These are phyloP conservation scores for Pandion haliaetus DNA, from an alignment of 2,113 vertebrate species.

Conservation along the genomic window DNA sequence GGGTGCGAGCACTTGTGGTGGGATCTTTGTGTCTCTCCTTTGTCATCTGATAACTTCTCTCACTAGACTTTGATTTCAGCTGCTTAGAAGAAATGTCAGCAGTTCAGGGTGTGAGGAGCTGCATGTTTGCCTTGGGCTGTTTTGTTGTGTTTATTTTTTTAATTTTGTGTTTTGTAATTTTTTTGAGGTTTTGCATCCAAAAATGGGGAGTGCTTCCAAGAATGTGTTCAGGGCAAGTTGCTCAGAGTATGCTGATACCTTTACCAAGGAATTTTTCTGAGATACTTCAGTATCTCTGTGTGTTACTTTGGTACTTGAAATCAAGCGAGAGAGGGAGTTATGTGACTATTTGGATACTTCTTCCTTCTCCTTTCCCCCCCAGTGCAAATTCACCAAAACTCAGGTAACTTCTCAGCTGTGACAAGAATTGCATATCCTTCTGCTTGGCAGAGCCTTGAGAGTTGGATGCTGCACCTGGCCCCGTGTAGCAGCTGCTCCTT, in stretches of 20 bases:
- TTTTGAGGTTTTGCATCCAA: background rate
- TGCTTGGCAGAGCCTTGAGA: background rate
- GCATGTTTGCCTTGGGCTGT: background rate
- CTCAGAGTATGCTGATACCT: background rate
- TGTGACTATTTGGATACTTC: background rate
- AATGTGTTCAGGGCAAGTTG: background rate
- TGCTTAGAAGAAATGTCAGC: background rate
- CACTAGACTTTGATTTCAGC: background rate
- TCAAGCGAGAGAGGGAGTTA: background rate
- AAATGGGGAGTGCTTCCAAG: background rate
- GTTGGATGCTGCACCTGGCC: background rate
- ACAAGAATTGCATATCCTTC: background rate
- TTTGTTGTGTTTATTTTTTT: background rate
- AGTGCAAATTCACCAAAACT: background rate
- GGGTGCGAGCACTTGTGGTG: background rate
- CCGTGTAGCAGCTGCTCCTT: accelerated
- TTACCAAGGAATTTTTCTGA: background rate
- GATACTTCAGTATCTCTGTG: background rate
- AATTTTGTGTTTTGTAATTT: background rate
- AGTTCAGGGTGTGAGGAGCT: background rate
- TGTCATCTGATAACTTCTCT: background rate
- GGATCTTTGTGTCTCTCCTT: background rate
- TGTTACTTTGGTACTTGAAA: background rate
- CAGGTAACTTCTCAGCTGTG: background rate
- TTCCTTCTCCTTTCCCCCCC: background rate